Base-by-base conservation (phyloP, 2,113 vertebrate species). In the Pogonocichla stellata region DNA sequence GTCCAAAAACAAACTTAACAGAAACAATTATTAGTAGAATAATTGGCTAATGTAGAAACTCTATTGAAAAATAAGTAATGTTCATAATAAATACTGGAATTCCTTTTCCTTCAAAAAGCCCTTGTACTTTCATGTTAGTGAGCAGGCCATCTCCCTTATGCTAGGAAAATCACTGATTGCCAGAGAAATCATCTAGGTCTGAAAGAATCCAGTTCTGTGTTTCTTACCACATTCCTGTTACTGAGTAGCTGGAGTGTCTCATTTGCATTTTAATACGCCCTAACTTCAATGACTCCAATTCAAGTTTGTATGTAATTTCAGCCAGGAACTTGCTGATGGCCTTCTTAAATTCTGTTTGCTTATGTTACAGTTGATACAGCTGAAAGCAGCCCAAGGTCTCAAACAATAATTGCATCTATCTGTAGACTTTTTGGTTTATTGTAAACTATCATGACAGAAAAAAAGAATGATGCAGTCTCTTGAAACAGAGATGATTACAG, bases 61-160 rank as follows among this genome's bases (percentile, higher is more conserved):
- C 38, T 38, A 45, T 5, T 23, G 25, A 48, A 87, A 75, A 70
- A 11, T 20, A 86, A 66, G 18, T 45, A 34, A 38, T 10, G 2
- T 12, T 72, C 33, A 34, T 19, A 74, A 42, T 34, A 60, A 75
- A 74, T 43, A 61, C 28, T 42, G 18, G 40, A 86, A 77, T 29
- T 3, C 3, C 13, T 78, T 91, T 88, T 58, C 73, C 33, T 48
- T 86, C 4, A 2, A 82, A 79, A 86, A 83, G 14, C 29, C 22
- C 34, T 73, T 33, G 8, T 34, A n/a, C 20, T 77, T 79, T 36
- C 33, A 62, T 0, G 0, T 36, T 77, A 65, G 11, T 1, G 0
- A 77, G 26, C 8, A 73, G 34, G 38, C 25, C 2, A 1, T 86
- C 50, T 82, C 42, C 26, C 17, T 90, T 61, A 77, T 9, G 38